These are phyloP conservation scores for Mastacembelus armatus DNA, from an alignment of 2,797 vertebrate species.

Conservation along the genomic window DNA sequence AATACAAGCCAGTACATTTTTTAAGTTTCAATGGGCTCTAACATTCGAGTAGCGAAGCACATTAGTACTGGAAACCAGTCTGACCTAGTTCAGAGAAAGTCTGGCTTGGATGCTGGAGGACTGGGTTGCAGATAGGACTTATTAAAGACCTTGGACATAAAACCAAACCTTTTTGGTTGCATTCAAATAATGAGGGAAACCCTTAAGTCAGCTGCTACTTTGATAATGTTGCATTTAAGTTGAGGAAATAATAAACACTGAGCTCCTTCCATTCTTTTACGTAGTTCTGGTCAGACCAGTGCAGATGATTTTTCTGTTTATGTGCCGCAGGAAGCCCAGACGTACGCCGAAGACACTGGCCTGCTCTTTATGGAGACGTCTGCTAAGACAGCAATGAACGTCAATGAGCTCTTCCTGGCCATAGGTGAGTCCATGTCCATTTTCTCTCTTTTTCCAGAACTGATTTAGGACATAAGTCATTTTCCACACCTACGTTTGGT, in stretches of 20 bases:
- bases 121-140: no score
- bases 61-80: no score
- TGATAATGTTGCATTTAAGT: no score
- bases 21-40: no score
- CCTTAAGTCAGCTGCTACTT: neutral
- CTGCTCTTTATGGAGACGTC: conserved; percentile 91
- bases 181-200: neutral
- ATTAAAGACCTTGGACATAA: no score
- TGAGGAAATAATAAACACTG: no score
- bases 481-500: no score
- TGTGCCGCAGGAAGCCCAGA: conserved; percentile 85
- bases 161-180: neutral
- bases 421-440: conserved; percentile 81
- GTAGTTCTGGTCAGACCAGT: neutral
- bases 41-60: no score
- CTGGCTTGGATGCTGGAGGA: no score
- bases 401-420: conserved; percentile 89
- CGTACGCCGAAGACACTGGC: conserved; percentile 88
- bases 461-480: neutral
- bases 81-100: no score
- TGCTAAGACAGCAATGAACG: conserved; percentile 90
- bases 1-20: no score
- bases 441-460: neutral
- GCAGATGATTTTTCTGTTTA: neutral
- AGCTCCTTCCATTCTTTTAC: no score